Conservation (phyloP, 2,113 vertebrate genomes). For the Clarias macrocephalus region DNA sequence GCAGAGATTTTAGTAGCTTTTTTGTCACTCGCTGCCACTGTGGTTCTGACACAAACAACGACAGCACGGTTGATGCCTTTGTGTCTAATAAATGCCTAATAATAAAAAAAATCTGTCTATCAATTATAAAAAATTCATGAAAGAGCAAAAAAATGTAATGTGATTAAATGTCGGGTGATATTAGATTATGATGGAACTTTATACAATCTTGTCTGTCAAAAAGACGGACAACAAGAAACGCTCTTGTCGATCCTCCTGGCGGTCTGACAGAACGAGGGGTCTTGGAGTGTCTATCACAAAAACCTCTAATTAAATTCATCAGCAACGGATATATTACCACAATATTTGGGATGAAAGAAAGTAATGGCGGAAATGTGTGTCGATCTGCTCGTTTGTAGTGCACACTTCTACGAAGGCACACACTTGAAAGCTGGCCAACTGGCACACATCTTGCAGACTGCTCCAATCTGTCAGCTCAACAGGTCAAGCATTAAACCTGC, state of each 20-base stretch:
- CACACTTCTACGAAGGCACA: background rate
- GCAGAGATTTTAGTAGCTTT: no score
- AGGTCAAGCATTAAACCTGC: conserved; percentile 36
- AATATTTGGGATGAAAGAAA: background rate
- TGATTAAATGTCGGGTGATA: no score
- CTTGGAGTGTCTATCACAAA: background rate
- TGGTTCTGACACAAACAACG: no score
- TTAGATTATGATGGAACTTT: no score
- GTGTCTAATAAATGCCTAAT: no score
- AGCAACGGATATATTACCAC: background rate
- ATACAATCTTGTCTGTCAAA: no score
- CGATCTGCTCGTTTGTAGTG: background rate
- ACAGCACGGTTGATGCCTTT: no score
- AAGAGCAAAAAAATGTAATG: no score
- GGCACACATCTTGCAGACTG: conserved; percentile 10
- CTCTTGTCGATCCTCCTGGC: background rate
- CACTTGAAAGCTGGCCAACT: conserved; percentile 29
- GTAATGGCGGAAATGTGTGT: background rate
- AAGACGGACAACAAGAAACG: no score
- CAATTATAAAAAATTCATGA: no score
- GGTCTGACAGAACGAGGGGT: background rate
- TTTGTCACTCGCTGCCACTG: no score
- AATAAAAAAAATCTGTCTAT: no score
- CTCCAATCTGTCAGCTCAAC: conserved; percentile 35
- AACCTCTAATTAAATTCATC: background rate